Evolutionary conservation across 2,888 invertebrate genomes (phyloP).

Genomic region (Brenthis hecate): DNA sequence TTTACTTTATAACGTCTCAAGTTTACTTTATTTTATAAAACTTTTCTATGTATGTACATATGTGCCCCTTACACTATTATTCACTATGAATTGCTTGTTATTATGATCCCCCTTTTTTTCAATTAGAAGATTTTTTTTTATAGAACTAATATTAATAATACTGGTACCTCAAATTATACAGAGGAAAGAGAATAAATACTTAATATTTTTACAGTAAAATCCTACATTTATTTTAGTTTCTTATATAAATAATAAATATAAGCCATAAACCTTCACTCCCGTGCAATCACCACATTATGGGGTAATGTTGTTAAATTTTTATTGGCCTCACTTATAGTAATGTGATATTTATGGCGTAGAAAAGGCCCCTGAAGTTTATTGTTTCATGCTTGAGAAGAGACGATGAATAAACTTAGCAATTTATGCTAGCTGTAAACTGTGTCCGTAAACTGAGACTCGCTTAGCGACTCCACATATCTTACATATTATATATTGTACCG

Average conservation of each 20-base stretch:
- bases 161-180: neutral
- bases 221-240: neutral
- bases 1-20: no score
- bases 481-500: slow-evolving; percentile 35
- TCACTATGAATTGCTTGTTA: no score
- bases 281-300: slow-evolving; percentile 43
- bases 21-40: no score
- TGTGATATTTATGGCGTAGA: slow-evolving; percentile 71
- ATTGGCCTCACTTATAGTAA: slow-evolving; percentile 72
- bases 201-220: neutral
- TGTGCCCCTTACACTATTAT: no score
- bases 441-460: slow-evolving; percentile 42
- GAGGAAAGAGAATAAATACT: no score
- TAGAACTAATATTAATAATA: no score
- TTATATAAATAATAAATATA: slow-evolving; percentile 27
- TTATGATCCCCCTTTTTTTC: no score
- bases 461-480: slow-evolving; percentile 55
- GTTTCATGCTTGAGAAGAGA: slow-evolving; percentile 65
- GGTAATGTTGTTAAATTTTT: slow-evolving; percentile 68
- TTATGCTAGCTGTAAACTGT: slow-evolving; percentile 65
- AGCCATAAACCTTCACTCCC: slow-evolving; percentile 20
- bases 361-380: slow-evolving; percentile 65
- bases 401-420: slow-evolving; percentile 69
- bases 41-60: no score
- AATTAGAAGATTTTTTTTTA: no score